Evolutionary conservation across 1,140 invertebrate genomes (phyloP), one percentile per base, ranked within the genome.

Genomic region (Heliconius congener): DNA sequence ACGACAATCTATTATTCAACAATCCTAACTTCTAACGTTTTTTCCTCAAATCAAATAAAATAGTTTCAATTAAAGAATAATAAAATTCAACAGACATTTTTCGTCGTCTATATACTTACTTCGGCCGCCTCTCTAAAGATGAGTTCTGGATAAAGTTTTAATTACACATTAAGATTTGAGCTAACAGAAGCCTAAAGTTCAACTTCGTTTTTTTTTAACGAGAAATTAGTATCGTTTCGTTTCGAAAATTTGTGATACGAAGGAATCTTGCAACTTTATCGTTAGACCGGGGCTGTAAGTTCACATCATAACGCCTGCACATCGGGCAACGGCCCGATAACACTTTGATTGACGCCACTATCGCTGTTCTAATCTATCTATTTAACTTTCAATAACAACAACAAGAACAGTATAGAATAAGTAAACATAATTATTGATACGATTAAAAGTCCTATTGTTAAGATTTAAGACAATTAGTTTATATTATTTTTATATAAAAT

Each of bases 241-340:
- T 19, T 23, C n/a, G n/a, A 3, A 60, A 23, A 60, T 23, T 23
- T 23, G 19, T 60, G 9, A 23, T 60, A 60, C 8, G n/a, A 23
- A 8, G 8, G 3, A 60, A 30, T 30, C 11, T 66, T 66, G 3
- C 3, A 30, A 66, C 11, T 66, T 60, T 60, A 57, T 75, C 30
- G 37, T 27, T 6, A 39, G 34, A 76, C 19, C n/a, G 74, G 57
- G 18, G 23, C 37, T 66, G 27, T 76, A 66, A 74, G 73, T 30
- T 6, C 73, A 74, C 19, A 57, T 37, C 0, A 27, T 75, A n/a
- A 34, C 39, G 34, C 30, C 6, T 19, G 74, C 37, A 76, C 18
- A 85, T 81, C 80, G 78, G 71, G 66, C 80, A 82, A 82, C 78
- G 74, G 71, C 57, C 80, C 80, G 74, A 77, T 79, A 76, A 66